These are phyloP conservation scores for Chrysodeixis includens DNA, from an alignment of 2,888 invertebrate genomes.

Conservation along the genomic window DNA sequence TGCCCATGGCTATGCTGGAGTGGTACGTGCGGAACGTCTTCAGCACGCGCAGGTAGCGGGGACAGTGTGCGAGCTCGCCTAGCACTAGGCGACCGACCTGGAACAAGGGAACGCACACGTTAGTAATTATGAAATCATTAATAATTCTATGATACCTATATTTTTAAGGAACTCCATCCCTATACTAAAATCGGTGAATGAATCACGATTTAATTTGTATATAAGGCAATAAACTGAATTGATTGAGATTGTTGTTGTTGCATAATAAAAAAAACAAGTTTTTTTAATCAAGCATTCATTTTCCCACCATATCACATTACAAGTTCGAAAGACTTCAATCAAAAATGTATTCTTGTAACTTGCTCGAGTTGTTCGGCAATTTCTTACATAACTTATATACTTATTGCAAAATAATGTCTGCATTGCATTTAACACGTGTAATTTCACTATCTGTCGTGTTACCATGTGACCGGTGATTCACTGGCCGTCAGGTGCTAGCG, in stretches of 20 bases:
- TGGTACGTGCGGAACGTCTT: conserved; percentile 93
- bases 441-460: conserved; percentile 8
- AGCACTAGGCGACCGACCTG: conserved; percentile 92
- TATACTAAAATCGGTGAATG: too few relatives aligned
- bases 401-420: conserved; percentile 25
- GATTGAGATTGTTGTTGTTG: too few relatives aligned
- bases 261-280: too few relatives aligned
- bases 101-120: conserved; percentile 58
- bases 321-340: background rate
- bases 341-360: background rate
- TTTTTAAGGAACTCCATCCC: too few relatives aligned
- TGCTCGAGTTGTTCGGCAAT: background rate
- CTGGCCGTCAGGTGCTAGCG: conserved; percentile 14
- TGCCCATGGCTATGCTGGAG: conserved; percentile 94
- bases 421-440: conserved; percentile 22
- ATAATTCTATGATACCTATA: too few relatives aligned
- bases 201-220: too few relatives aligned
- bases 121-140: conserved; percentile 16
- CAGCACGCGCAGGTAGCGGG: conserved; percentile 93
- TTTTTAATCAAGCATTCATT: background rate
- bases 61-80: conserved; percentile 93
- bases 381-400: background rate
- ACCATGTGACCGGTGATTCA: background rate
- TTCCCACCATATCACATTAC: background rate
- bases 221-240: too few relatives aligned